Conservation (phyloP, 2,797 vertebrate species). For the Parauchenoglanis ngamensis region DNA sequence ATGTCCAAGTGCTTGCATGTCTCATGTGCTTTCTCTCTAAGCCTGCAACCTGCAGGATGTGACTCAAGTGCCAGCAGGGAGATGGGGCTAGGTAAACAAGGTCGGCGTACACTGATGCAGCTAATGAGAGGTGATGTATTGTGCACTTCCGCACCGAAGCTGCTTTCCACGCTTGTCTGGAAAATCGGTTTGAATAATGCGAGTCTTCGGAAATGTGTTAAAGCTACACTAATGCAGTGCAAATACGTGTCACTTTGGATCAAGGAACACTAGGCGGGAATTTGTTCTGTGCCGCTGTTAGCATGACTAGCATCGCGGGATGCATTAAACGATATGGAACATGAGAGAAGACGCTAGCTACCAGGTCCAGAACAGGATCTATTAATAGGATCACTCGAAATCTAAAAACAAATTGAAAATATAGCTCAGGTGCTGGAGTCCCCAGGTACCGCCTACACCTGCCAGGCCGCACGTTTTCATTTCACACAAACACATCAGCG, state of each 20-base stretch:
- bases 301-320: neutral
- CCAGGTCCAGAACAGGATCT: neutral
- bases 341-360: neutral
- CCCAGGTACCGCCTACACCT: neutral
- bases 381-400: neutral
- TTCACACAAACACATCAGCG: constrained; percentile 14
- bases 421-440: neutral
- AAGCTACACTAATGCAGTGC: constrained; percentile 16
- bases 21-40: constrained; percentile 50
- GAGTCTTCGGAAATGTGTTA: constrained; percentile 27
- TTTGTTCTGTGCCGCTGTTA: neutral
- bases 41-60: constrained; percentile 41
- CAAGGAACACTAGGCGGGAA: constrained; percentile 1
- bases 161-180: constrained; percentile 41
- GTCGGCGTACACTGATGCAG: constrained; percentile 38
- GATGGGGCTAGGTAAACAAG: constrained; percentile 53
- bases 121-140: constrained; percentile 56
- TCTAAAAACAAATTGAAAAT: constrained; percentile 7
- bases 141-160: constrained; percentile 31
- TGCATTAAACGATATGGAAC: neutral
- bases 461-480: neutral
- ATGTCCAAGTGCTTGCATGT: constrained; percentile 23
- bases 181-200: constrained; percentile 41
- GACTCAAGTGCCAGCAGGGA: constrained; percentile 50
- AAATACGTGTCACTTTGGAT: constrained; percentile 23